Evolutionary conservation across 2,888 invertebrate genomes (phyloP).

Genomic region (Exephanes ischioxanthus): DNA sequence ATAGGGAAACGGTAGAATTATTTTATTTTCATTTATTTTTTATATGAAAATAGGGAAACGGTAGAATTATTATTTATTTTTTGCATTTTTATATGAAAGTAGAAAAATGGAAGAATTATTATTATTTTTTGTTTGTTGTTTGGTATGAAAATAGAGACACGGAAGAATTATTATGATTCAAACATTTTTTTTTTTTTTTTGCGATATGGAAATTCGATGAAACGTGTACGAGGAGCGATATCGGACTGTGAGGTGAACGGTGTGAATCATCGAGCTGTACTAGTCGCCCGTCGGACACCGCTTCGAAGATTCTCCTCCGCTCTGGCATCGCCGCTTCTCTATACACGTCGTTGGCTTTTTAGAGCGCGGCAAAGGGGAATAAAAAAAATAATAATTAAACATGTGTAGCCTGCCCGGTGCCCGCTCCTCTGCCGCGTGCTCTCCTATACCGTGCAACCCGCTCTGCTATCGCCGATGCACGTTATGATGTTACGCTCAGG

Average conservation of each 20-base stretch:
- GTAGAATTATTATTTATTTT: no score
- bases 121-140: no score
- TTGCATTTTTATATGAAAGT: background rate
- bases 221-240: background rate
- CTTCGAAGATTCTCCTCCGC: slow-evolving; percentile 66
- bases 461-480: background rate
- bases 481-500: slow-evolving; percentile 65
- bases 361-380: slow-evolving; percentile 74
- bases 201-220: background rate
- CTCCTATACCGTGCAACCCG: slow-evolving; percentile 13
- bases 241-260: slow-evolving; percentile 29
- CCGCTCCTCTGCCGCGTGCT: slow-evolving; percentile 12
- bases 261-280: slow-evolving; percentile 55
- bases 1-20: no score
- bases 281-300: slow-evolving; percentile 30
- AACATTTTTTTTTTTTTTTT: background rate
- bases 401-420: slow-evolving; percentile 41
- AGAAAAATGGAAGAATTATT: no score
- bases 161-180: no score
- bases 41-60: background rate
- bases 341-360: slow-evolving; percentile 80
- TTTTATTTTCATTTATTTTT: no score
- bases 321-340: slow-evolving; percentile 73
- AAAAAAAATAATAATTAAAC: slow-evolving; percentile 73
- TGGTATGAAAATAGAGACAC: background rate